A percentile compares a stretch with the other conserved stretches of the same genome.
These are phyloP conservation scores for Tetramorium parvispinum DNA, from an alignment of 1,140 invertebrate species.

Conservation along the genomic window DNA sequence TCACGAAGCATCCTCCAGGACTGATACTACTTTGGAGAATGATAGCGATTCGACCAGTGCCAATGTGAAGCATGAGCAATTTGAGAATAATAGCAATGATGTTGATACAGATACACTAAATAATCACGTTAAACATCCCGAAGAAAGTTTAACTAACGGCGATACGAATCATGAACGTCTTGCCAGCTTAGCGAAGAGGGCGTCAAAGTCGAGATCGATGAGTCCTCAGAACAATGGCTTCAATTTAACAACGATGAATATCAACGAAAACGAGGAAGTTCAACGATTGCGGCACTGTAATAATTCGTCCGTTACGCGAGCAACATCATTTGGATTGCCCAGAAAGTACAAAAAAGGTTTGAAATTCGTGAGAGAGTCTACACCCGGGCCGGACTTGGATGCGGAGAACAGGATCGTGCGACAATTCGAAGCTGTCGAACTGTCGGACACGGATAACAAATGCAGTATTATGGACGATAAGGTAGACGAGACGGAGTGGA, in stretches of 20 bases:
- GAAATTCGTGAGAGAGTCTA: constrained; percentile 80
- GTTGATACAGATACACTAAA: not conserved
- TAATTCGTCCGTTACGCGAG: constrained; percentile 22
- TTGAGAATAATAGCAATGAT: constrained; percentile 1
- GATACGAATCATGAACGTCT: not conserved
- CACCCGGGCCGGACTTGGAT: constrained; percentile 78
- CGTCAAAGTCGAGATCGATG: not conserved
- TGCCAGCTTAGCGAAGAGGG: not conserved
- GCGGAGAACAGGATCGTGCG: constrained; percentile 39
- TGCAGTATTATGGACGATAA: constrained; percentile 35
- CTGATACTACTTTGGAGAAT: constrained; percentile 28
- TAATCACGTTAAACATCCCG: not conserved
- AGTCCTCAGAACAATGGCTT: not conserved
- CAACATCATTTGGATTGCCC: constrained; percentile 29
- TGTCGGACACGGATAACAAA: constrained; percentile 48
- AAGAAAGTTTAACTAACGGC: constrained; percentile 39
- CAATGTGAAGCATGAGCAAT: constrained; percentile 24
- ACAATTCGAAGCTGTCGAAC: constrained; percentile 37
- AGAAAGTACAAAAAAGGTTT: constrained; percentile 76
- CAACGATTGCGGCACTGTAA: constrained; percentile 38
- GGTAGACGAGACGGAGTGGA: not conserved
- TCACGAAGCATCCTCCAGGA: not conserved
- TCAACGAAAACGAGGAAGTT: constrained; percentile 34
- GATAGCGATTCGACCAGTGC: constrained; percentile 17
- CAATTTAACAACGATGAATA: not conserved